Base-by-base conservation (phyloP, 2,888 invertebrate species). In the Morpho helenor region DNA sequence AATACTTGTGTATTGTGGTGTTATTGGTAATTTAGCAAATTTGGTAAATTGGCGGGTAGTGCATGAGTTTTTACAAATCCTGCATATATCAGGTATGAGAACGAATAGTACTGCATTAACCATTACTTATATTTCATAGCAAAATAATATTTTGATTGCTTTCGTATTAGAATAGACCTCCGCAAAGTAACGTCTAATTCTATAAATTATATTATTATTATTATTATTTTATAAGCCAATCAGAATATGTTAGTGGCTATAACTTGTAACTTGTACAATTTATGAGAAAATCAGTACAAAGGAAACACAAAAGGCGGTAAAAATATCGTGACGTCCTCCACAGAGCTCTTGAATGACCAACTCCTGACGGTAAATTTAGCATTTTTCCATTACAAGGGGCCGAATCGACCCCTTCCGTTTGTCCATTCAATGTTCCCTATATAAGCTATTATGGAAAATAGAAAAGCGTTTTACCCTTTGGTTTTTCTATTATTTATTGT, bases 261-360 rank as follows among this genome's bases (percentile, higher is more conserved):
- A 44, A 39, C 50, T 42, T 51, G 22, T 50, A 46, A 53, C 50
- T 47, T 60, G 8, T 10, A 9, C 55, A 44, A 61, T 58, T 57
- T 71, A 80, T 83, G 82, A 85, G 81, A 77, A 87, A 87, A 84
- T 87, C 83, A 79, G 76, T 79, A 78, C 77, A 77, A 78, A 80
- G 83, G 79, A 84, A 85, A 82, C 78, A 80, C 83, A 85, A 84
- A 81, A 78, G 31, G 77, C 77, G 77, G 75, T 72, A 77, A 79
- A 84, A 85, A 87, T 83, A 84, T 83, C 80, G 75, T 78, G 74
- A 75, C 74, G 82, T 87, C 87, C 80, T 82, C 82, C 77, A 69
- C 86, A 85, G 83, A 82, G 75, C 78, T 79, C 77, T 74, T 69
- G 76, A 78, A 80, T 80, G 84, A 77, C 82, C 83, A 79, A 76